Evolutionary conservation across 2,113 vertebrate genomes (phyloP).

Genomic region (Falco punctatus): DNA sequence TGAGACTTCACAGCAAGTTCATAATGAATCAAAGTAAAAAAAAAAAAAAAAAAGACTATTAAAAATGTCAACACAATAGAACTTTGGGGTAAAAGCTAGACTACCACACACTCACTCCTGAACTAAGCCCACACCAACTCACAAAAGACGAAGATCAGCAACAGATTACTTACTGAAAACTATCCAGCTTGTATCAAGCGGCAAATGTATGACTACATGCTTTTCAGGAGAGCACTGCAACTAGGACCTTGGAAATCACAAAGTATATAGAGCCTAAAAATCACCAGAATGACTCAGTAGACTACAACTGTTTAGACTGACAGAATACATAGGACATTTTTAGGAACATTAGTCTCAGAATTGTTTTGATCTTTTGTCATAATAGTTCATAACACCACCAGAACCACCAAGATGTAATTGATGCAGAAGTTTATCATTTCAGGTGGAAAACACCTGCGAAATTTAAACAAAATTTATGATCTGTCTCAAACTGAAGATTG

Average conservation of each 20-base stretch:
- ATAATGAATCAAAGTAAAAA: background rate
- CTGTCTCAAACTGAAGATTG: background rate
- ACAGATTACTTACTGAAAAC: background rate
- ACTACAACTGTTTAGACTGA: background rate
- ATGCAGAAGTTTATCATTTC: background rate
- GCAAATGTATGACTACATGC: background rate
- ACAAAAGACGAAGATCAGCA: accelerated
- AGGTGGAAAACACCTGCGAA: background rate
- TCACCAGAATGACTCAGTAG: background rate
- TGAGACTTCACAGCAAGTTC: background rate
- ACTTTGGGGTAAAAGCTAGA: background rate
- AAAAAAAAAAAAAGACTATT: background rate
- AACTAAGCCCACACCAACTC: background rate
- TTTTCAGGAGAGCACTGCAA: background rate
- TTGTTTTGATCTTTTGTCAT: background rate
- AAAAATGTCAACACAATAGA: background rate
- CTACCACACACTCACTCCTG: background rate
- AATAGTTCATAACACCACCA: background rate
- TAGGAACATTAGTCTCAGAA: background rate
- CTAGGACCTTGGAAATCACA: background rate
- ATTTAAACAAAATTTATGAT: background rate
- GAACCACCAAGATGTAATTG: background rate
- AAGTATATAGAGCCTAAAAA: background rate
- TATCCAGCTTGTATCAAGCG: background rate
- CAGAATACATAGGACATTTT: background rate